Base-by-base conservation (phyloP, 1,140 invertebrate genomes). In the Penaeus japonicus region DNA sequence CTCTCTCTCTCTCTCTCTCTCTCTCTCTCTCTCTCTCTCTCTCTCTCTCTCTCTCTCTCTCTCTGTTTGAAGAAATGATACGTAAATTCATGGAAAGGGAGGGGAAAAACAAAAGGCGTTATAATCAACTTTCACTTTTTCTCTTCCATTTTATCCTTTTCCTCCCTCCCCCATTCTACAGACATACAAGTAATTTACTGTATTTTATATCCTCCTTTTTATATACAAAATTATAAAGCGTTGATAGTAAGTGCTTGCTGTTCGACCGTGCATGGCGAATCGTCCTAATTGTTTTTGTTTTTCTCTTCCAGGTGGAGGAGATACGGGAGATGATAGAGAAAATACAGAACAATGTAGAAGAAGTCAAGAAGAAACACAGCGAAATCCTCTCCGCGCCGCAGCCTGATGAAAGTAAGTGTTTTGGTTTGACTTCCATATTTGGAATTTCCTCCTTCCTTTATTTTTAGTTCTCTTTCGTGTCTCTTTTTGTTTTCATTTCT, bases 311-410 rank as follows among this genome's bases (percentile, higher is more conserved):
- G 94, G 98, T 99, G 93, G 98, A 99, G 94, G 98, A 99, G 94
- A 99, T 99, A 93, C 96, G 98, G 91, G 97, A 98, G 93, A 99
- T 99, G 96, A 99, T 99, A 95, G 98, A 99, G 93, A 98, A 98
- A 94, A 99, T 99, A 93, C 97, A 99, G 93, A 96, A 96, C 91
- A 99, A 99, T 95, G 98, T 99, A 78, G 98, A 99, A 92, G 98
- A 99, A 94, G 98, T 99, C 54, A 99, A 99, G 95, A 99, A 98
- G 95, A 99, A 99, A 95, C 99, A 99, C 94, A 99, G 98, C 94
- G 96, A 97, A 93, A 99, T 99, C 92, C 94, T 99, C 91, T 98
- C 98, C 91, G 98, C 98, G 91, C 98, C 99, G 89, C 97, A 99
- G 92, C 98, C 98, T 92, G 98, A 99, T 95, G 98, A 99, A 94